Percentiles rank a stretch among this genome's conserved stretches.
These are phyloP conservation scores for Nesospiza acunhae DNA, from an alignment of 2,113 vertebrate genomes.

Conservation along the genomic window DNA sequence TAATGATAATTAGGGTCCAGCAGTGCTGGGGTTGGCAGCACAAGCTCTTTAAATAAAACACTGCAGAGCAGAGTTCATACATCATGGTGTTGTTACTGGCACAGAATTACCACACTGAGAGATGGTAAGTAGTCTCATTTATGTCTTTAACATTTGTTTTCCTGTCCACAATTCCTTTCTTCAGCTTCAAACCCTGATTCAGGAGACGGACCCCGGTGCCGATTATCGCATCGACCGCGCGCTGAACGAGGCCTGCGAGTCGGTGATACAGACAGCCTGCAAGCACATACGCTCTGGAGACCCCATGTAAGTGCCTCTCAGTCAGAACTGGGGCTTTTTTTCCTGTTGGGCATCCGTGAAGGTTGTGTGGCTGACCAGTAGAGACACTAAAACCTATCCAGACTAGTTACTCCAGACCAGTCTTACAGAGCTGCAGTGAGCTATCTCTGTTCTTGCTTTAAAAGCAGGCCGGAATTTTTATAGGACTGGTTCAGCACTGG, in stretches of 20 bases:
- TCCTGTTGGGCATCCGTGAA: accelerated
- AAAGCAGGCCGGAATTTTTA: background rate
- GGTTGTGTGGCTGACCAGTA: background rate
- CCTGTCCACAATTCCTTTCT: background rate
- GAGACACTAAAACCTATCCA: background rate
- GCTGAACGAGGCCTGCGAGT: constrained; percentile 95
- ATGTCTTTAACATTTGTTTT: background rate
- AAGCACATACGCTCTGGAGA: constrained; percentile 96
- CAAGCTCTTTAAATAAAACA: background rate
- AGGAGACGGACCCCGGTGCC: constrained; percentile 91
- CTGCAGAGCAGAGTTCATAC: background rate
- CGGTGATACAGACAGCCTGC: constrained; percentile 96
- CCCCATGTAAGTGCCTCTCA: constrained; percentile 86
- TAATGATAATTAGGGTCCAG: background rate
- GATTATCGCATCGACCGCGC: constrained; percentile 96
- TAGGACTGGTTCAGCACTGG: background rate
- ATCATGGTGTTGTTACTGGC: background rate
- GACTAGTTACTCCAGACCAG: background rate
- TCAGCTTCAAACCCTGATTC: constrained; percentile 93
- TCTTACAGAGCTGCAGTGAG: accelerated
- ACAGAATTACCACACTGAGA: background rate
- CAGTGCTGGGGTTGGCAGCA: background rate
- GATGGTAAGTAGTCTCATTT: background rate
- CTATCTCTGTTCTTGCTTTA: accelerated
- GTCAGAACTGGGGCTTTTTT: no score